phyloP scores from a whole-genome alignment of 1,140 invertebrate genomes.

The Psix sp. region DNA sequence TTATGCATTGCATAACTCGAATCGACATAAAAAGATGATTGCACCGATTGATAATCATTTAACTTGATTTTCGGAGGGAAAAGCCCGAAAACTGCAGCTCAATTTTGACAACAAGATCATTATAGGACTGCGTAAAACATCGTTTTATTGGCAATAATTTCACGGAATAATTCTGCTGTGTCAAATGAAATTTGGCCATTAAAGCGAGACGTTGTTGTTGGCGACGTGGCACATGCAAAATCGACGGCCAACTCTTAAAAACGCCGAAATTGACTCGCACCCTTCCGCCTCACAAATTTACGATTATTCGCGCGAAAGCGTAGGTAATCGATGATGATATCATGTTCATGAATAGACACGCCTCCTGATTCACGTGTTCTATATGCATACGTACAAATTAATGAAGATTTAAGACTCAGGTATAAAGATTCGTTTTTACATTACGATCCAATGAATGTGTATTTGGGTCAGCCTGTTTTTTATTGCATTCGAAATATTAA shows the following conservation, averaged over 20 bases:
- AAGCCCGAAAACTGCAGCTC: too few species aligned
- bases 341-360: conserved; percentile 75
- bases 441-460: conserved; percentile 19
- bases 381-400: conserved; percentile 50
- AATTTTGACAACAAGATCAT: not conserved
- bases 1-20: too few species aligned
- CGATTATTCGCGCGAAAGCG: conserved; percentile 73
- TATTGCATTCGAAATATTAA: conserved; percentile 57
- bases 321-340: conserved; percentile 76
- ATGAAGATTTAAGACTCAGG: conserved; percentile 49
- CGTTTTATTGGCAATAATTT: conserved; percentile 45
- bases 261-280: conserved; percentile 55
- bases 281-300: conserved; percentile 68
- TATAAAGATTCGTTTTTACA: conserved; percentile 41
- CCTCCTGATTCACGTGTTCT: conserved; percentile 66
- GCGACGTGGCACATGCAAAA: conserved; percentile 25
- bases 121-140: conserved; percentile 24
- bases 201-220: conserved; percentile 32
- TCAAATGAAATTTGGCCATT: conserved; percentile 50
- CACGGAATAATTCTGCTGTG: conserved; percentile 42
- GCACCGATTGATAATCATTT: too few species aligned
- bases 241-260: conserved; percentile 14
- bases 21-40: too few species aligned
- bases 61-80: too few species aligned
- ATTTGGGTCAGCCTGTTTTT: conserved; percentile 53